A percentile compares a stretch with the other conserved stretches of the same genome.
phyloP scores from a whole-genome alignment of 2,113 vertebrate genomes.

The Aegithalos caudatus region DNA sequence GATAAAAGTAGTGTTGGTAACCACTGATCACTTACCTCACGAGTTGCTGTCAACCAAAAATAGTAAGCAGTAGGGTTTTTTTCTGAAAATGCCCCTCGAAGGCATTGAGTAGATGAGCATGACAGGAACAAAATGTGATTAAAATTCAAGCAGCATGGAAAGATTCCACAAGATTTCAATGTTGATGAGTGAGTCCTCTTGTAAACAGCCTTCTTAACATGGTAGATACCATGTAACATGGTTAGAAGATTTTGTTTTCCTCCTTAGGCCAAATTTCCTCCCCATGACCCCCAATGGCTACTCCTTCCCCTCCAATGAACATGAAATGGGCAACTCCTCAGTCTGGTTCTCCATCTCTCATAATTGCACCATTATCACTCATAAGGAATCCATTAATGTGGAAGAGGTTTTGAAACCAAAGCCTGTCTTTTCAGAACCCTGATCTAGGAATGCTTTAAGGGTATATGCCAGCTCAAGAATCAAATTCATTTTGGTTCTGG shows the following conservation, averaged over 20 bases:
- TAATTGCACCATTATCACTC: conserved; percentile 37
- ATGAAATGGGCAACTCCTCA: background rate
- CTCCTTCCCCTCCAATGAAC: background rate
- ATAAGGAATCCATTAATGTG: conserved; percentile 66
- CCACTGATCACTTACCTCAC: background rate
- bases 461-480: conserved; percentile 70
- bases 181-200: background rate
- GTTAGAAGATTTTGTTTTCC: background rate
- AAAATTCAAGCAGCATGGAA: background rate
- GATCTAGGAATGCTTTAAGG: conserved; percentile 70
- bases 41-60: background rate
- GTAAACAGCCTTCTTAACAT: background rate
- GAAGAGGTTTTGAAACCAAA: conserved; percentile 61
- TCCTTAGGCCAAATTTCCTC: background rate
- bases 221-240: background rate
- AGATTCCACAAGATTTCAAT: background rate
- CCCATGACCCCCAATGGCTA: background rate
- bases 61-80: background rate
- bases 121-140: background rate
- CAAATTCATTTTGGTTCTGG: conserved; percentile 70
- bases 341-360: background rate
- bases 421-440: conserved; percentile 55
- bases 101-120: background rate
- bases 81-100: background rate
- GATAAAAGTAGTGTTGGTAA: background rate